Evolutionary conservation across 1,140 invertebrate species (phyloP), one percentile per base, ranked within the genome.

Genomic region (Saccostrea echinata): DNA sequence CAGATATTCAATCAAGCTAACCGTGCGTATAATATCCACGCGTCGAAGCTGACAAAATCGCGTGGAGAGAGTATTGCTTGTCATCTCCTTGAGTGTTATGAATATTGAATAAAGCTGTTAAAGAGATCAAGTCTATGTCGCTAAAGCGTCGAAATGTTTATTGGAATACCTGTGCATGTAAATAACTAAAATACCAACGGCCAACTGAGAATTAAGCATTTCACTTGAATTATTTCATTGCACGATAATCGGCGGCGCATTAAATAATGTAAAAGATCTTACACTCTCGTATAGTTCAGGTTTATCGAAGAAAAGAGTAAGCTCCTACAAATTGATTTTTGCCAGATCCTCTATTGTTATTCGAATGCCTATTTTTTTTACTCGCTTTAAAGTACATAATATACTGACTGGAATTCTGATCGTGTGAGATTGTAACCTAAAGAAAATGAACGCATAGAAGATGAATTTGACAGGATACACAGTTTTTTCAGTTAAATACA

Each of bases 41-140:
- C 68, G 68, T 30, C 27, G 57, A 43, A n/a, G 57, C 16, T 64
- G 57, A 21, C n/a, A 64, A 64, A 8, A n/a, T 64, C 57, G 68
- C 27, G 68, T 16, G 24, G 68, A 76, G 16, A 18, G 30, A 76
- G 27, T 24, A 33, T 30, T 76, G 16, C 24, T 27, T 27, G 68
- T 30, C 68, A 76, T 76, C 27, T 33, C 27, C 27, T 27, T 76
- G 27, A 76, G 68, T 76, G 68, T 76, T 76, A 76, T 76, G 68
- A 76, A 76, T 76, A 76, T 76, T 76, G 68, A 76, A 76, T 76
- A 76, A 76, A 76, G 68, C 68, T 76, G 68, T 27, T 76, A 76
- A 30, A 76, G 68, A 76, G 27, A 76, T 76, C 68, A 76, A 76
- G 27, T 33, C 24, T 27, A 30, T 27, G 68, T 33, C 68, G 12